Evolutionary conservation across 2,797 vertebrate genomes (phyloP), one percentile per base, ranked within the genome.

Genomic region (Ambastaia sidthimunki): DNA sequence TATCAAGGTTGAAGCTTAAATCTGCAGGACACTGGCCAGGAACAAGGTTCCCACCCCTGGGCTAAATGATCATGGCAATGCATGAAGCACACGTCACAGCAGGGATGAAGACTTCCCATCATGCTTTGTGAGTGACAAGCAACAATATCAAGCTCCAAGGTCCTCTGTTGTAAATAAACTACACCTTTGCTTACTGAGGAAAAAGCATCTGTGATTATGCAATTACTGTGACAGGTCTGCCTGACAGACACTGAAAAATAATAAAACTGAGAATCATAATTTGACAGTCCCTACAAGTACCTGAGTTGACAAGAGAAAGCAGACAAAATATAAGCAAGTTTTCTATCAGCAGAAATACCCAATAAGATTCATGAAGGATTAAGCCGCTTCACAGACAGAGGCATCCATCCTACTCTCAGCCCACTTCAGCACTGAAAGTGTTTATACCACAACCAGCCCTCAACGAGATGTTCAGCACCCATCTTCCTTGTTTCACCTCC

Each of bases 271-370:
- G 9, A 44, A 74, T 52, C 74, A 73, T 81, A 21, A 83, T 80
- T 86, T 78, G 74, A 76, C 62, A 66, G 60, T 18, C 28, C 60
- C 74, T 84, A 84, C 76, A 78, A 87, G 76, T 66, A 74, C 16
- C 79, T 28, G 10, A 2, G 41, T 44, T 80, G 78, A 55, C 76
- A 82, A 16, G 28, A 79, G 78, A 28, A 44, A 44, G 10, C 41
- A 11, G 41, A 44, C 41, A 10, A 44, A 44, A 41, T 1, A 44
- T 10, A 44, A 44, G 9, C 41, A 44, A 44, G 9, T 44, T 11
- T 86, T 87, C 59, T n/a, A 72, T 23, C 66, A 59, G 62, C 79
- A 72, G 44, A 76, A 55, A 47, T 68, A 69, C 60, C 55, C 79
- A 67, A 7, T 11, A 44, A 44, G 41, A 44, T 44, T 44, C 9